These are phyloP conservation scores for Caenorhabditis zanzibari DNA, from an alignment of 2,888 invertebrate species.

Conservation along the genomic window DNA sequence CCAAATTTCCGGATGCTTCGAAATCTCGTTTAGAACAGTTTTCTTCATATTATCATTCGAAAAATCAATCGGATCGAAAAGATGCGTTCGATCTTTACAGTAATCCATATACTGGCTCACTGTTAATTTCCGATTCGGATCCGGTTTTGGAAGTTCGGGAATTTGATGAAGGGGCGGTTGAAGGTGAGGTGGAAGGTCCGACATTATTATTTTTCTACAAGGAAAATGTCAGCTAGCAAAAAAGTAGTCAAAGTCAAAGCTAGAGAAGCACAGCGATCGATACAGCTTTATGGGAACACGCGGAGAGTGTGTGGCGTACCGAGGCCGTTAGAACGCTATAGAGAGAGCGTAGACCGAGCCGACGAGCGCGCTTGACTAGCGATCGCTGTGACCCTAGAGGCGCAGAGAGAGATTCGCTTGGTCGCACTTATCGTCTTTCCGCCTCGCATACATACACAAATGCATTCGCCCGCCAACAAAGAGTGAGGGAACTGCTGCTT, in stretches of 20 bases:
- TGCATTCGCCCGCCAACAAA: background rate
- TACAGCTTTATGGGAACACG: too few species aligned
- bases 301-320: background rate
- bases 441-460: background rate
- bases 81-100: background rate
- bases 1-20: conserved; percentile 11
- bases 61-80: background rate
- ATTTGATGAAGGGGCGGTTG: background rate
- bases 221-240: background rate
- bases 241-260: background rate
- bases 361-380: background rate
- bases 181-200: background rate
- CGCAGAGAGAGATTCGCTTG: conserved; percentile 6
- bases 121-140: background rate
- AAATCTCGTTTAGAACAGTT: conserved; percentile 8
- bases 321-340: background rate
- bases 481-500: too few species aligned
- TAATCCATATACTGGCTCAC: background rate
- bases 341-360: background rate
- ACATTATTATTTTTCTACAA: background rate
- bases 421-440: background rate
- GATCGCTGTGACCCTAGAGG: background rate
- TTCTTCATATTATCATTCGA: background rate
- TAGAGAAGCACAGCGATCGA: background rate
- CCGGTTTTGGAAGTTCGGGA: conserved; percentile 6